Conservation (phyloP, 1,140 invertebrate genomes). For the Lanistes nyassanus region DNA sequence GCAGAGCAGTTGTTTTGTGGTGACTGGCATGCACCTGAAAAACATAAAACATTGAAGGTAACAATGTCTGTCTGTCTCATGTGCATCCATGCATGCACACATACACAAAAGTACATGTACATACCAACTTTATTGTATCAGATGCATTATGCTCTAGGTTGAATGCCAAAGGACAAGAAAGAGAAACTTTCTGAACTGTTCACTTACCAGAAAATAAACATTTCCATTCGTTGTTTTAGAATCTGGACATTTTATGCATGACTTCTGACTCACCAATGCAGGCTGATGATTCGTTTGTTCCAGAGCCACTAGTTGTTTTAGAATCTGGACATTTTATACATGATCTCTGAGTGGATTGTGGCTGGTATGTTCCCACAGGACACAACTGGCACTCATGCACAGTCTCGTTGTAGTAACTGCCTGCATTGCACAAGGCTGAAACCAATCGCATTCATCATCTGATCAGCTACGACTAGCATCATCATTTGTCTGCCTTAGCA, state of each 20-base stretch:
- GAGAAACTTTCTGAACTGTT: too few species aligned
- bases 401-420: conserved; percentile 13
- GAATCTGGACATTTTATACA: conserved; percentile 22
- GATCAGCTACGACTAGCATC: too few species aligned
- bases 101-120: too few species aligned
- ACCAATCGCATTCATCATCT: background rate
- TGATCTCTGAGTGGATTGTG: background rate
- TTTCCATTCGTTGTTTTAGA: background rate
- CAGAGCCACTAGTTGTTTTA: conserved; percentile 2
- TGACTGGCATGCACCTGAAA: background rate
- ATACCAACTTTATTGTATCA: too few species aligned
- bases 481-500: too few species aligned
- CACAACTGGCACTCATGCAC: conserved; percentile 15
- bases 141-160: too few species aligned
- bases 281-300: too few species aligned
- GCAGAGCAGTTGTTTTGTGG: conserved; percentile 22
- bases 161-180: too few species aligned
- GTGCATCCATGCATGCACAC: background rate
- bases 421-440: conserved; percentile 20
- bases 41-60: background rate
- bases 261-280: too few species aligned
- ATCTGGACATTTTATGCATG: conserved; percentile 21
- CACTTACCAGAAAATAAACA: too few species aligned
- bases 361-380: conserved; percentile 29
- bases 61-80: background rate